phyloP scores from a whole-genome alignment of 1,140 invertebrate genomes.

The Neoseiulus cucumeris region DNA sequence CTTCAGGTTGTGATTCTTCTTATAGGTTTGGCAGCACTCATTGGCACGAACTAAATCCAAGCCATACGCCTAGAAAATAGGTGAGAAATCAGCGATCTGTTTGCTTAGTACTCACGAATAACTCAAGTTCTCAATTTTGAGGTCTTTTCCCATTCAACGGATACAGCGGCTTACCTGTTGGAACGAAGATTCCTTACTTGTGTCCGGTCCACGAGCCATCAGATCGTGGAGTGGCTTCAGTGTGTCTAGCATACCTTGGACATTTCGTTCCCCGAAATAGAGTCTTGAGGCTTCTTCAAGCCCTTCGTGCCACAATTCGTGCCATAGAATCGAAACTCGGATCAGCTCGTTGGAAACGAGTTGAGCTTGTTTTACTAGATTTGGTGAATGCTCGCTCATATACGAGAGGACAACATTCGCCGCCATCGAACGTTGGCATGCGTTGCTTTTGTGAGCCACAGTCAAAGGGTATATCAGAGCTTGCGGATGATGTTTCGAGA shows the following conservation, averaged over 20 bases:
- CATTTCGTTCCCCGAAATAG: slow-evolving; percentile 86
- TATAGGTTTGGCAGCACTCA: slow-evolving; percentile 61
- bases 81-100: too few relatives aligned
- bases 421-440: slow-evolving; percentile 30
- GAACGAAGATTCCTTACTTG: slow-evolving; percentile 90
- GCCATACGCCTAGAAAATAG: slow-evolving; percentile 49
- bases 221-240: slow-evolving; percentile 83
- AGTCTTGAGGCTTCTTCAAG: slow-evolving; percentile 88
- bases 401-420: slow-evolving; percentile 86
- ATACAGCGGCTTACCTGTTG: slow-evolving; percentile 39
- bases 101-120: too few relatives aligned
- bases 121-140: background rate
- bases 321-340: slow-evolving; percentile 93
- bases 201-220: slow-evolving; percentile 79
- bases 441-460: slow-evolving; percentile 82
- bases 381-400: slow-evolving; percentile 81
- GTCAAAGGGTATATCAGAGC: slow-evolving; percentile 92
- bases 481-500: slow-evolving; percentile 57
- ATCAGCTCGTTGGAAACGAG: slow-evolving; percentile 90
- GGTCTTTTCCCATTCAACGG: background rate
- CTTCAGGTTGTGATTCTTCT: slow-evolving; percentile 51
- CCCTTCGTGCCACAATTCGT: slow-evolving; percentile 97
- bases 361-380: slow-evolving; percentile 75
- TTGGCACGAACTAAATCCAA: slow-evolving; percentile 76
- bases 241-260: slow-evolving; percentile 84